phyloP scores from a whole-genome alignment of 1,140 invertebrate genomes.

The Cydia fagiglandana region DNA sequence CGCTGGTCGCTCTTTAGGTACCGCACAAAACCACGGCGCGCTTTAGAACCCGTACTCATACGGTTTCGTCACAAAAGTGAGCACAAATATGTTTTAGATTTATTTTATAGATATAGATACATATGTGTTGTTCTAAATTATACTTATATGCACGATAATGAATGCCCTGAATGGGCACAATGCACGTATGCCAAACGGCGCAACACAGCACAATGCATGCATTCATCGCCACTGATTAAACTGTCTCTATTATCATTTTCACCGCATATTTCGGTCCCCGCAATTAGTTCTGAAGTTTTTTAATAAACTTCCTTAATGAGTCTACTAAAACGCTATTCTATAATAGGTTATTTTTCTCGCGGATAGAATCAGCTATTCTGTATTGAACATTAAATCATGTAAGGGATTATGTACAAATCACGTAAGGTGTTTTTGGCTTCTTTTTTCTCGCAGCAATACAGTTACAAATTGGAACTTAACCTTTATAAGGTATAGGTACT shows the following conservation, averaged over 20 bases:
- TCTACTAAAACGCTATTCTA: slow-evolving; percentile 3
- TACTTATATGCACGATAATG: neutral
- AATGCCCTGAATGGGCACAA: slow-evolving; percentile 35
- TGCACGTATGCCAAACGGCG: slow-evolving; percentile 31
- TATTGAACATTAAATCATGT: too few relatives aligned
- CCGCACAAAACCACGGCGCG: too few relatives aligned
- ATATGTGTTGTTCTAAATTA: slow-evolving; percentile 3
- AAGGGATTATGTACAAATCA: too few relatives aligned
- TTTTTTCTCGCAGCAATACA: too few relatives aligned
- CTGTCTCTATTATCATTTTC: slow-evolving; percentile 34
- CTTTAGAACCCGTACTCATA: too few relatives aligned
- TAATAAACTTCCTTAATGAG: slow-evolving; percentile 26
- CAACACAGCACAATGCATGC: slow-evolving; percentile 41
- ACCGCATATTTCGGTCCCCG: slow-evolving; percentile 36
- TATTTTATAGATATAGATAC: neutral
- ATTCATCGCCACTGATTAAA: slow-evolving; percentile 38
- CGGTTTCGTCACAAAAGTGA: neutral
- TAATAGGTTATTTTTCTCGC: neutral
- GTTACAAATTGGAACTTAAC: too few relatives aligned
- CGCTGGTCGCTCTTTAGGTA: too few relatives aligned
- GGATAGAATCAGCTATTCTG: neutral
- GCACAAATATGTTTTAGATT: too few relatives aligned
- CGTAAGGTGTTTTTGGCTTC: too few relatives aligned
- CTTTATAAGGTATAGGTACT: too few relatives aligned
- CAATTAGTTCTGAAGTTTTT: slow-evolving; percentile 32